Evolutionary conservation across 2,797 vertebrate species (phyloP).

Genomic region (Chelon labrosus): DNA sequence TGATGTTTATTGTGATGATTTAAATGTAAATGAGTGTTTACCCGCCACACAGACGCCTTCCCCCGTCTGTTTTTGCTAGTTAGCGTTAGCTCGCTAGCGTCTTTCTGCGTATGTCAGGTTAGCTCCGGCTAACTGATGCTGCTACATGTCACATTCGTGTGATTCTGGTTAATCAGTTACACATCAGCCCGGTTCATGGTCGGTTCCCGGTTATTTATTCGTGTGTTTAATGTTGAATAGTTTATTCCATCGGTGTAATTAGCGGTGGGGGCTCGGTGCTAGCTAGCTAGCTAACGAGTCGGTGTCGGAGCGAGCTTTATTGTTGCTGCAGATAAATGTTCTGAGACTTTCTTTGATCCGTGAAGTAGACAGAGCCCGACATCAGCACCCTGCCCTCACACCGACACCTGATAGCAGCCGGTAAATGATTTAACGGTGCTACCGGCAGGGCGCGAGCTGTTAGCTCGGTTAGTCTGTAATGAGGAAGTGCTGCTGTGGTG

Average conservation of each 20-base stretch:
- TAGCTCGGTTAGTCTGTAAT: neutral
- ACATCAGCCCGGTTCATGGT: neutral
- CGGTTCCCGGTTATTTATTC: no score
- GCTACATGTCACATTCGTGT: neutral
- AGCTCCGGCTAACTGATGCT: conserved; percentile 27
- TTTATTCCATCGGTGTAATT: no score
- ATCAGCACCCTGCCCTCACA: no score
- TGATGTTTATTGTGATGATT: neutral
- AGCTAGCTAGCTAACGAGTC: no score
- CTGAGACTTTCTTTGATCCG: conserved; percentile 6
- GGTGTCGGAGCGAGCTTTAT: neutral
- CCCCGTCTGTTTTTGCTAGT: conserved; percentile 46
- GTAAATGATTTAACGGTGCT: neutral
- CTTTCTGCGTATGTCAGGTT: conserved; percentile 53
- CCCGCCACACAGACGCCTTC: conserved; percentile 6
- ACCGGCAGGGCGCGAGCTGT: no score
- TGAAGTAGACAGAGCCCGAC: conserved; percentile 28
- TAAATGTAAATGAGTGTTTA: neutral
- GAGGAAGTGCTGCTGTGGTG: conserved; percentile 14
- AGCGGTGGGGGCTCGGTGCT: no score
- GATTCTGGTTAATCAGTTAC: no score
- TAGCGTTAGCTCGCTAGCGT: conserved; percentile 59
- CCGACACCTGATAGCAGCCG: conserved; percentile 3
- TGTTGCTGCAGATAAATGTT: neutral
- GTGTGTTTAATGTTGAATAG: no score